These are phyloP conservation scores for Uria lomvia DNA, from an alignment of 2,113 vertebrate genomes.

Conservation along the genomic window DNA sequence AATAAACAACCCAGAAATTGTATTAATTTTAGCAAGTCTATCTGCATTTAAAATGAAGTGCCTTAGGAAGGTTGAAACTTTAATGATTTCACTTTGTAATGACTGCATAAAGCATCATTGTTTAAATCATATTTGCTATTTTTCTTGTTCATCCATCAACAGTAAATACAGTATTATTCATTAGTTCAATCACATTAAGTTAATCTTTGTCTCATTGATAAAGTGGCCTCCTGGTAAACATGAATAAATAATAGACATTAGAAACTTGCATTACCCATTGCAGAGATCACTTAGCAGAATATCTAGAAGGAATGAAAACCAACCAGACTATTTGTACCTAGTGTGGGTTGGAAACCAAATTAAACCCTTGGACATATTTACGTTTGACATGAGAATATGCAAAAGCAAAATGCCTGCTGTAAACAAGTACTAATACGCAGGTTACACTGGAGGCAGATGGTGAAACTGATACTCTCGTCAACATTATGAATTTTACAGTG, in stretches of 20 bases:
- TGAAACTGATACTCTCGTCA: background rate
- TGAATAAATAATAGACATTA: slow-evolving; percentile 65
- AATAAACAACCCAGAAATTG: background rate
- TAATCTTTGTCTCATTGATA: slow-evolving; percentile 43
- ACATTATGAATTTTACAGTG: background rate
- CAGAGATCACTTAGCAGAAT: slow-evolving; percentile 22
- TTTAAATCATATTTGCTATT: background rate
- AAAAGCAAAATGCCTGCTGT: background rate
- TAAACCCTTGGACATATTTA: slow-evolving; percentile 19
- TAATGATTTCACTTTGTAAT: background rate
- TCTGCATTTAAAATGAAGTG: background rate
- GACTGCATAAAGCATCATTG: background rate
- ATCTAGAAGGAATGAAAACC: background rate
- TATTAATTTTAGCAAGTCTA: slow-evolving; percentile 5
- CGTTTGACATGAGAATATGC: background rate
- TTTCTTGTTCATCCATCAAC: background rate
- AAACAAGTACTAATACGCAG: background rate
- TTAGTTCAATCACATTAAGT: slow-evolving; percentile 29
- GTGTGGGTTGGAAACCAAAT: background rate
- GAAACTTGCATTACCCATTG: slow-evolving; percentile 41
- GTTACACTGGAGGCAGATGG: background rate
- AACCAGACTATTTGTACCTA: background rate
- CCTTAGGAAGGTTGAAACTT: background rate
- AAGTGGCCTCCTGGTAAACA: slow-evolving; percentile 44
- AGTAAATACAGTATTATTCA: slow-evolving; percentile 30